phyloP scores from a whole-genome alignment of 2,888 invertebrate species.

The Steinernema hermaphroditum region DNA sequence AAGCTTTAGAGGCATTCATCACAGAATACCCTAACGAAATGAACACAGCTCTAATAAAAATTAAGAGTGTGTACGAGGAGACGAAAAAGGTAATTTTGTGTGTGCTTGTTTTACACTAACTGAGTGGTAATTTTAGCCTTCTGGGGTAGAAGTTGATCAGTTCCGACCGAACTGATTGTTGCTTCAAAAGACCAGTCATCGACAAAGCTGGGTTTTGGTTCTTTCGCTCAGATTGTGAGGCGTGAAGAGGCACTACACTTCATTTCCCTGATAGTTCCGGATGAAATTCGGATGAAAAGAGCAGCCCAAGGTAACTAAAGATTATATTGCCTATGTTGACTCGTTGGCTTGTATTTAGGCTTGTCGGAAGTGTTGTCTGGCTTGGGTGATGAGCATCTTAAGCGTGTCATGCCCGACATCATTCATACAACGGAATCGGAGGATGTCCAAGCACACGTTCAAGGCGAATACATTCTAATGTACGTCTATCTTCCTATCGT shows the following conservation, averaged over 20 bases:
- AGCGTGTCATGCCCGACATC: slow-evolving; percentile 84
- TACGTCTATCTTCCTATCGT: slow-evolving; percentile 98
- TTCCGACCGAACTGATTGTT: slow-evolving; percentile 82
- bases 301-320: slow-evolving; percentile 78
- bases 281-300: slow-evolving; percentile 86
- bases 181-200: slow-evolving; percentile 80
- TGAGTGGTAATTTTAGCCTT: slow-evolving; percentile 65
- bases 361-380: slow-evolving; percentile 40
- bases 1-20: slow-evolving; percentile 34
- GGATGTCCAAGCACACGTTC: slow-evolving; percentile 79
- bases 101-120: slow-evolving; percentile 26
- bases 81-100: slow-evolving; percentile 23
- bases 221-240: not conserved
- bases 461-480: slow-evolving; percentile 99
- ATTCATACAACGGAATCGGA: slow-evolving; percentile 62
- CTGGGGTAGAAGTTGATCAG: slow-evolving; percentile 75
- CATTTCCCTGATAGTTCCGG: slow-evolving; percentile 73
- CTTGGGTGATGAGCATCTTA: slow-evolving; percentile 85
- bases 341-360: not conserved
- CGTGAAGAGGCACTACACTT: not conserved
- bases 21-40: slow-evolving; percentile 46
- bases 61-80: slow-evolving; percentile 40
- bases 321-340: not conserved
- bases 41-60: slow-evolving; percentile 38
- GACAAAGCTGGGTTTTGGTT: not conserved